Base-by-base conservation (phyloP, 2,888 invertebrate genomes). In the Oxystoma pomonae region DNA sequence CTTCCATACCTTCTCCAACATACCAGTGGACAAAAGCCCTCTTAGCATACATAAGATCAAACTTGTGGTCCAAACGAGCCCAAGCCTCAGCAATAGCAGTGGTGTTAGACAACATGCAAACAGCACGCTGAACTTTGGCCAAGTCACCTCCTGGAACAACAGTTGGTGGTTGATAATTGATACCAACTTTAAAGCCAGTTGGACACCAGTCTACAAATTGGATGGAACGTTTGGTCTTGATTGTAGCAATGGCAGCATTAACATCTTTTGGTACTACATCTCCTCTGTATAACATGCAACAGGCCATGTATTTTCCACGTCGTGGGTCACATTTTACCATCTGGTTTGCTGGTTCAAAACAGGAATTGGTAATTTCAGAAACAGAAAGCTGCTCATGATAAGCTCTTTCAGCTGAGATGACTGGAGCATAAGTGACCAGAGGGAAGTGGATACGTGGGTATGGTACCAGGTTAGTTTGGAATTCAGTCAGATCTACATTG, bases 31-130 rank as follows among this genome's bases (percentile, higher is more conserved):
- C 95, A 79, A 97, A 97, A 16, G 97, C 97, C 67, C 96, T 87
- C 81, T 97, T 97, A 58, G 95, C 93, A 81, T 94, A 97, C 96
- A 97, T 96, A 73, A 97, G 82, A 81, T 97, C 96, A 79, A 88
- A 86, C 75, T 87, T 88, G 76, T 86, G 94, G 83, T 96, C 95
- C 66, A 97, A 86, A 75, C 96, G 89, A 18, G 95, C 94, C 96
- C 96, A 97, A 53, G 96, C 96, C 81, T 96, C 96, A 17, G 95
- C 95, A 80, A 97, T 96, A 73, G 97, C 78, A 7, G 96, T 97
- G 70, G 96, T 98, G 85, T 97, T 97, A 78, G 94, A 94, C 85
- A 96, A 95, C 96, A 96, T 96, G 88, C 96, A 97, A 22, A 97
- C 95, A 69, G 96, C 96, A 74, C 96, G 90, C 81, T 94, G 93